Conservation (phyloP, 2,113 vertebrate genomes). For the Ailuropoda melanoleuca region DNA sequence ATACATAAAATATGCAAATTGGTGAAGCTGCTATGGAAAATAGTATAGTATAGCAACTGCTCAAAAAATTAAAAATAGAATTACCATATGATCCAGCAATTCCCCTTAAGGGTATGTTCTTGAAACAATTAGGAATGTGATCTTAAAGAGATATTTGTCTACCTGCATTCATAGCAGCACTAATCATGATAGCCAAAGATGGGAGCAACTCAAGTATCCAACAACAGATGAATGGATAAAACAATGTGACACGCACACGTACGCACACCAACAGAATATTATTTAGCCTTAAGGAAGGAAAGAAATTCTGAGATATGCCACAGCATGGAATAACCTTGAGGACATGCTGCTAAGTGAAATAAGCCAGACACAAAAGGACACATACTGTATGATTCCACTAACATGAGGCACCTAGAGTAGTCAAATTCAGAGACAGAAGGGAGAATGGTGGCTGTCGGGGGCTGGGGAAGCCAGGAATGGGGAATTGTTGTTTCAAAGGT, state of each 20-base stretch:
- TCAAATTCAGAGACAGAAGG: background rate
- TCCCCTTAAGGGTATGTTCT: background rate
- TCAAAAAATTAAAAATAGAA: background rate
- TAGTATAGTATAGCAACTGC: background rate
- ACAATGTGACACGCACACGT: background rate
- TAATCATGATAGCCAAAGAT: background rate
- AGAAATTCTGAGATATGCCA: background rate
- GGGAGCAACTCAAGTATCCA: background rate
- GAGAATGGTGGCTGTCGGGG: background rate
- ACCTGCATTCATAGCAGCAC: background rate
- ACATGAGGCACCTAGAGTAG: background rate
- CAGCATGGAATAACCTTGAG: background rate
- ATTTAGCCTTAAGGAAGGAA: background rate
- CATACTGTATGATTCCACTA: background rate
- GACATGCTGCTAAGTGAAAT: background rate
- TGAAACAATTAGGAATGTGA: background rate
- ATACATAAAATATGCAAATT: background rate
- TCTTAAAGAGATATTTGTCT: background rate
- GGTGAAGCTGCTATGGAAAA: background rate
- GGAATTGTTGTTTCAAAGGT: background rate
- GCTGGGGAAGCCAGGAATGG: background rate
- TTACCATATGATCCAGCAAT: background rate
- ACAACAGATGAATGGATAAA: background rate
- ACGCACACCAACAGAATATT: background rate
- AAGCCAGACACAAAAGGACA: background rate